Base-by-base conservation (phyloP, 2,888 invertebrate genomes). In the Agrochola lota region DNA sequence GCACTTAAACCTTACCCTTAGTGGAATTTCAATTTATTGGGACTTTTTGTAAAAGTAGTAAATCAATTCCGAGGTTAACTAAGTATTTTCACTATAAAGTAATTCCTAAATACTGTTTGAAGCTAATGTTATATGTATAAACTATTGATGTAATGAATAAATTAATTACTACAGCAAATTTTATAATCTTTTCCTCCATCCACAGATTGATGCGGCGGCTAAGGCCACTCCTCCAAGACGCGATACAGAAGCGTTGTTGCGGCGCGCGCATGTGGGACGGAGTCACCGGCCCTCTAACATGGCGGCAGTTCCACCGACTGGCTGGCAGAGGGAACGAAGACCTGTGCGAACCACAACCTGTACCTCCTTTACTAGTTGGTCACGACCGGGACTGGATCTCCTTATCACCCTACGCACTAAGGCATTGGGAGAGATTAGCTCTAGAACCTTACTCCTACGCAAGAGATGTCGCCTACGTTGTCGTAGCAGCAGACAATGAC, bases 351-450 rank as follows among this genome's bases (percentile, higher is more conserved):
- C 99, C 99, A 57, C 99, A 99, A 95, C 99, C 99, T 0, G 99
- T 99, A 90, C 99, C 99, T 40, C 98, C 99, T 8, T 97, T 99
- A 67, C 98, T 99, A 75, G 99, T 99, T 62, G 99, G 99, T 1
- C 98, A 99, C 95, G 99, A 99, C 92, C 98, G 99, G 90, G 99
- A 99, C 92, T 99, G 99, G 98, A 96, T 99, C 67, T 98, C 99
- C 11, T 96, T 99, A 62, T 98, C 99, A n/a, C 99, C 99, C 0
- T 98, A 99, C 93, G 98, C 99, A 70, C 97, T 99, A 63, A 98
- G 98, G 81, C 99, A 98, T 93, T 99, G 99, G 99, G 99, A 99
- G 94, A 98, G 99, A 91, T 97, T 99, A n/a, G 96, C 99, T n/a
- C 96, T 99, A 20, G 99, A 99, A 94, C 99, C 99, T 0, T 99